phyloP scores from a whole-genome alignment of 2,888 invertebrate genomes.

The Rhamphomyia laevipes region DNA sequence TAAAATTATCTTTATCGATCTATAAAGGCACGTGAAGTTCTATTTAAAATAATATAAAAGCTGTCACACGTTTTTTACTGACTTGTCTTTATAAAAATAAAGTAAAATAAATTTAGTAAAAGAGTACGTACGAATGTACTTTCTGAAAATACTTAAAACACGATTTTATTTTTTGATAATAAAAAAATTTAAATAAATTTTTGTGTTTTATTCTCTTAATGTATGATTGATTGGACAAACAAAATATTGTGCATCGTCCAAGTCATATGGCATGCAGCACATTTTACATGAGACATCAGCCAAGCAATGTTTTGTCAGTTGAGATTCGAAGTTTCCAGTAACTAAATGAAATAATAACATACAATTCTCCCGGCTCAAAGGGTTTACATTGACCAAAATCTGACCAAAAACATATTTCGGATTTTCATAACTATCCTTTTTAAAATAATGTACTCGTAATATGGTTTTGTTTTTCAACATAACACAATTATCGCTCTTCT shows the following conservation, averaged over 20 bases:
- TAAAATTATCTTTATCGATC: too few species aligned
- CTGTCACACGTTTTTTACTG: too few species aligned
- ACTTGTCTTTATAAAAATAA: too few species aligned
- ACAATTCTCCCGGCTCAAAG: neutral
- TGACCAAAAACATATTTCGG: neutral
- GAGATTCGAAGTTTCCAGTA: neutral
- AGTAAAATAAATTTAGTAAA: too few species aligned
- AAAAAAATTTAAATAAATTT: too few species aligned
- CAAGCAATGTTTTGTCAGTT: neutral
- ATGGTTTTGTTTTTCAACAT: neutral
- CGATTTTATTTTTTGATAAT: too few species aligned
- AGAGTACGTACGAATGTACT: too few species aligned
- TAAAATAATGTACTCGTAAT: neutral
- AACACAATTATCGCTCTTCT: neutral
- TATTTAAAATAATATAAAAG: too few species aligned
- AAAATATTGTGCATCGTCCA: neutral
- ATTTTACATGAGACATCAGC: neutral
- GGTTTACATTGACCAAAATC: neutral
- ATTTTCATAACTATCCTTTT: neutral
- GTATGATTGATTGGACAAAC: conserved; percentile 1
- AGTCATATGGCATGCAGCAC: neutral
- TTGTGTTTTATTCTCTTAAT: too few species aligned
- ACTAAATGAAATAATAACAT: neutral
- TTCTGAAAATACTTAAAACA: too few species aligned
- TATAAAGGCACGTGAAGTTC: too few species aligned